Conservation (phyloP, 1,140 invertebrate genomes). For the Lordiphosa stackelbergi region DNA sequence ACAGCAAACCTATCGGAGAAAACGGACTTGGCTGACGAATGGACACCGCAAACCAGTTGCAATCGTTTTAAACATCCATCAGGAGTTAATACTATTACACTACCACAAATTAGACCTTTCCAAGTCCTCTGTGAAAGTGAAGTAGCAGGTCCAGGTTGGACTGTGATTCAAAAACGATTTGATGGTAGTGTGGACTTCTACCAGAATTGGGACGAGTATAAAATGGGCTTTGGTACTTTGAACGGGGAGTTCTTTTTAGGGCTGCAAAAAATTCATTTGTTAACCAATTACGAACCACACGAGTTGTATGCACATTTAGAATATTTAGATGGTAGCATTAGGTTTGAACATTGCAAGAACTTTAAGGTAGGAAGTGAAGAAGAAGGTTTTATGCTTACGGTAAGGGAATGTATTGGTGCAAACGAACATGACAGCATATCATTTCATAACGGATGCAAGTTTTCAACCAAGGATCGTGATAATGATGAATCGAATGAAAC, state of each 20-base stretch:
- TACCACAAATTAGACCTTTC: too few species aligned
- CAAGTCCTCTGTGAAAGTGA: too few species aligned
- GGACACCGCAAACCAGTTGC: too few species aligned
- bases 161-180: constrained; percentile 80
- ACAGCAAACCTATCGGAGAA: too few species aligned
- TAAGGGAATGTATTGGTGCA: too few species aligned
- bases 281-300: constrained; percentile 79
- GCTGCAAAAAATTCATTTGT: constrained; percentile 79
- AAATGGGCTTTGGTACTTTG: constrained; percentile 80
- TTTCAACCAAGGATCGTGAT: too few species aligned
- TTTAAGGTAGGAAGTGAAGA: constrained; percentile 82
- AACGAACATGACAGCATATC: too few species aligned
- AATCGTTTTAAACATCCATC: too few species aligned
- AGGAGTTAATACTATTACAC: too few species aligned
- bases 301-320: constrained; percentile 81
- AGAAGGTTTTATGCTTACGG: constrained; percentile 48
- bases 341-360: constrained; percentile 80
- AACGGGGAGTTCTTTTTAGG: constrained; percentile 81
- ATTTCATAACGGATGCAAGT: too few species aligned
- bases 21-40: too few species aligned
- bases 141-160: constrained; percentile 78
- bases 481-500: too few species aligned
- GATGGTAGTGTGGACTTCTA: constrained; percentile 81
- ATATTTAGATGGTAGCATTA: constrained; percentile 78
- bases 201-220: constrained; percentile 81